Conservation (phyloP, 2,888 invertebrate species). For the Zonitis immaculata region DNA sequence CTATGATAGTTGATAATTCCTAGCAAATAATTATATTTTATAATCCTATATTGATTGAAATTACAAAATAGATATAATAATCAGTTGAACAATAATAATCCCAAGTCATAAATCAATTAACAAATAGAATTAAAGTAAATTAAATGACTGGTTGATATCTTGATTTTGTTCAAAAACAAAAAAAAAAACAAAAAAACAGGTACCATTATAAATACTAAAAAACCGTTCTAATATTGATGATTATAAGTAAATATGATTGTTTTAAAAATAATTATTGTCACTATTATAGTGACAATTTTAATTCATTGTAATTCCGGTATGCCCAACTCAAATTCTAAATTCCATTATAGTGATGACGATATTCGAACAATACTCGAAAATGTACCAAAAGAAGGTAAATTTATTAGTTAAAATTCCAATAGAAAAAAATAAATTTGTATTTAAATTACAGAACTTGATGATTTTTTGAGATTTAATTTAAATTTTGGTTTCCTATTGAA, state of each 20-base stretch:
- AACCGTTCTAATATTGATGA: too few relatives aligned
- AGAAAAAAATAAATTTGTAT: not conserved
- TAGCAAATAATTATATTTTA: too few relatives aligned
- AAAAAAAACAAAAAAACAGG: too few relatives aligned
- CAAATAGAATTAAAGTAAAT: too few relatives aligned
- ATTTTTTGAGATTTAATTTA: slow-evolving; percentile 7
- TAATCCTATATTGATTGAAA: too few relatives aligned
- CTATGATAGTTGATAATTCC: too few relatives aligned
- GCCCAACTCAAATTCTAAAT: too few relatives aligned
- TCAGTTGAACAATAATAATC: not conserved
- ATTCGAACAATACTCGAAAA: not conserved
- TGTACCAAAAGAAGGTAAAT: not conserved
- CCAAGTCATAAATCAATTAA: not conserved
- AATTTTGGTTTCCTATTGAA: slow-evolving; percentile 2
- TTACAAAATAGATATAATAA: not conserved
- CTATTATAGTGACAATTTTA: not conserved
- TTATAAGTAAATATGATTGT: not conserved
- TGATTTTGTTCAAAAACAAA: too few relatives aligned
- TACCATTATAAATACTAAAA: too few relatives aligned
- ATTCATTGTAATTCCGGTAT: not conserved
- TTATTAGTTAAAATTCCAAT: not conserved
- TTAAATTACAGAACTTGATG: slow-evolving; percentile 3
- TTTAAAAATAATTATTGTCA: not conserved
- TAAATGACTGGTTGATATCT: too few relatives aligned
- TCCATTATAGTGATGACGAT: not conserved